Base-by-base conservation (phyloP, 2,888 invertebrate species). In the Meloe dianella region DNA sequence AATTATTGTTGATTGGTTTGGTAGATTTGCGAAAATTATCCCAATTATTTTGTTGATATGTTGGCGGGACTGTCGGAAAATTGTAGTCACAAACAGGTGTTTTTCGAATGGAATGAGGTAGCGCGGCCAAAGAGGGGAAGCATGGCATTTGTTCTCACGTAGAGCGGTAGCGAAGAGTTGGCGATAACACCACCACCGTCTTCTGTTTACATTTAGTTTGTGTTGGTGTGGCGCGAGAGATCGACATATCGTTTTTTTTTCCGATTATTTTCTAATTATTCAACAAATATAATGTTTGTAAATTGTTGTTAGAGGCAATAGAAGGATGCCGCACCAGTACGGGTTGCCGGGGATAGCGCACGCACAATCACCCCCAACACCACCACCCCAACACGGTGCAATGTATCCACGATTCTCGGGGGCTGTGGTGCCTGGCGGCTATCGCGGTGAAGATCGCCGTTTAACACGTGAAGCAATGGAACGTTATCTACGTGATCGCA, bases 381-480 rank as follows among this genome's bases (percentile, higher is more conserved):
- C 92, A 68, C 89, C 90, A 70, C 84, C 85, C 10, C 89, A 90
- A 83, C 90, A 89, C 84, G 89, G 88, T 79, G 88, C 84, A n/a
- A 83, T 85, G 81, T 83, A 85, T 76, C 82, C 84, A 63, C 75
- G 84, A 74, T 91, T 90, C 81, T 88, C 90, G 73, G 89, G 91
- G 75, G 90, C 89, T 75, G 89, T 81, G 85, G 89, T 83, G 85
- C 90, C 81, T 20, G 85, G 85, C n/a, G 85, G 85, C 73, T 90
- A 90, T 81, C 88, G 92, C 66, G 89, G 90, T 60, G 94, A 94
- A 82, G 95, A 95, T 82, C 92, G 94, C 79, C 87, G 92, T 67
- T 87, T 95, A 73, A 94, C 94, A 30, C 87, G 95, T 67, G 96
- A 97, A 77, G 94, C 96, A 47, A 99, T 99, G 99, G 95, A 96